Base-by-base conservation (phyloP, 1,140 invertebrate species). In the Odontomachus brunneus region DNA sequence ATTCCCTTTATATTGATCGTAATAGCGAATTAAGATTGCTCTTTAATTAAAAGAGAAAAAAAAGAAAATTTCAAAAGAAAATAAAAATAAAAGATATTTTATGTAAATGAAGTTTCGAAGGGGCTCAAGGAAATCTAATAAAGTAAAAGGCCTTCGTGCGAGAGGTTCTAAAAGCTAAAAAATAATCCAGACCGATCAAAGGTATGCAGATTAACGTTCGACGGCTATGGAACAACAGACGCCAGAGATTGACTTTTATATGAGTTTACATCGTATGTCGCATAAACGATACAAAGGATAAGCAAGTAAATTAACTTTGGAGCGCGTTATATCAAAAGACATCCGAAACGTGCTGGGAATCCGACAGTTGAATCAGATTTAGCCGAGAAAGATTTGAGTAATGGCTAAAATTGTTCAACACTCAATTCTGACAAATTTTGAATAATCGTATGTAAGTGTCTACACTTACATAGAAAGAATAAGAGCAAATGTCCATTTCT, bases 231-330 rank as follows among this genome's bases (percentile, higher is more conserved):
- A 24, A 55, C 49, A 69, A 53, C 29, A 29, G 12, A n/a, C 49
- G 22, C 15, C 33, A 78, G 51, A 69, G 24, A 80, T 80, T 80
- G 75, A 80, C 63, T 80, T 80, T 80, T 80, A 80, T 80, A 80
- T 80, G 75, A 80, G 65, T 80, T 80, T 69, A 75, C 63, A 66
- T 69, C 75, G 33, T 80, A 15, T 15, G 3, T n/a, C 51, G 49
- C 24, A 55, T 53, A 53, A 78, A 67, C 62, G 49, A 33, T 67
- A 69, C 75, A 66, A 80, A 80, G 51, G 22, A n/a, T n/a, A 12
- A 49, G 49, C 59, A 75, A 44, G 44, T 75, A 75, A 75, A 75
- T 75, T 75, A 75, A 75, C 22, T 67, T 17, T 12, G 19, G 19
- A 69, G 1, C 17, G 15, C 17, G 14, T 11, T 53, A 69, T 69